Evolutionary conservation across 2,888 invertebrate species (phyloP).

Genomic region (Eristalinus aeneus): DNA sequence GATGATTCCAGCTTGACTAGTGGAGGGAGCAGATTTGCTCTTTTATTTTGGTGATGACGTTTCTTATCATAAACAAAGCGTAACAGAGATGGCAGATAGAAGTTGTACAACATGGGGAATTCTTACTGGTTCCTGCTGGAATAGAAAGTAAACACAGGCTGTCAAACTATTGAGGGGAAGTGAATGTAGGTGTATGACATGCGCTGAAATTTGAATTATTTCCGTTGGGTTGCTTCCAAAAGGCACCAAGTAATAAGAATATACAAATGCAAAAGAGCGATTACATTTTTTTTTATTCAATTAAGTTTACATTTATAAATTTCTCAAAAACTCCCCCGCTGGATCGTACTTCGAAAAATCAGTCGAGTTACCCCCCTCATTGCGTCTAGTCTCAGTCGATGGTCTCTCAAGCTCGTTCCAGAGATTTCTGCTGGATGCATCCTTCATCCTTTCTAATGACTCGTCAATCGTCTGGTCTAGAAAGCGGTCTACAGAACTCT

Average conservation of each 20-base stretch:
- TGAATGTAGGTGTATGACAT: constrained; percentile 8
- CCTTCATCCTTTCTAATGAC: constrained; percentile 76
- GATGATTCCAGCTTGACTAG: constrained; percentile 18
- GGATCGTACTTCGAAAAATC: constrained; percentile 40
- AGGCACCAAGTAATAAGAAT: not conserved
- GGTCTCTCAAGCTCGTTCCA: constrained; percentile 21
- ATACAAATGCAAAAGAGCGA: not conserved
- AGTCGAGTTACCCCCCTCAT: not conserved
- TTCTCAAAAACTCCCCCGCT: constrained; percentile 33
- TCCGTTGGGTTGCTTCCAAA: not conserved
- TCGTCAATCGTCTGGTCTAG: constrained; percentile 78
- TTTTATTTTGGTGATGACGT: constrained; percentile 47
- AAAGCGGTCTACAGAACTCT: constrained; percentile 76
- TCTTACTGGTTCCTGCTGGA: constrained; percentile 6
- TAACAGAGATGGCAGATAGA: constrained; percentile 38
- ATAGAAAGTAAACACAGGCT: not conserved
- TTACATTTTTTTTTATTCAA: not conserved
- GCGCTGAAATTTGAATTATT: not conserved
- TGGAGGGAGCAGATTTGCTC: constrained; percentile 26
- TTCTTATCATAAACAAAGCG: constrained; percentile 63
- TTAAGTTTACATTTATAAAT: constrained; percentile 18
- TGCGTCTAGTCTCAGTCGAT: not conserved
- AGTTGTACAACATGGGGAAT: constrained; percentile 32
- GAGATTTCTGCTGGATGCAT: not conserved
- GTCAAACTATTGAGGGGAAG: constrained; percentile 7